phyloP scores from a whole-genome alignment of 1,140 invertebrate species.

The Drosophila bocki region DNA sequence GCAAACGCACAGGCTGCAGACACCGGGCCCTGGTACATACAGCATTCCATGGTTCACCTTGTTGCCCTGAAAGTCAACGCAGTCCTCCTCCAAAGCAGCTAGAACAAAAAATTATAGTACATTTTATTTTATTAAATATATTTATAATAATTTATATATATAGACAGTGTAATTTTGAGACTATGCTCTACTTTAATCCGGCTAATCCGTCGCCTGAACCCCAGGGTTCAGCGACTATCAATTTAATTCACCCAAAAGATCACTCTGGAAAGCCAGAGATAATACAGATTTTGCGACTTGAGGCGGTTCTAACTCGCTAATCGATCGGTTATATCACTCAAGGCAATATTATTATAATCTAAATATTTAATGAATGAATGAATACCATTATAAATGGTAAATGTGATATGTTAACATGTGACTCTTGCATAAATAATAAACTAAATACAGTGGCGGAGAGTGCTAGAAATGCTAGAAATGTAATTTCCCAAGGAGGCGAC shows the following conservation, averaged over 20 bases:
- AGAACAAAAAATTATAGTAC: background rate
- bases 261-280: slow-evolving; percentile 38
- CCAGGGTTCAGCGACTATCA: slow-evolving; percentile 45
- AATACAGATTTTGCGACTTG: slow-evolving; percentile 44
- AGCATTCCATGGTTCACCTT: slow-evolving; percentile 90
- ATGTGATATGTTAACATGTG: background rate
- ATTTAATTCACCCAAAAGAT: slow-evolving; percentile 27
- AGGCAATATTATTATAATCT: background rate
- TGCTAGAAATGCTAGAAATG: background rate
- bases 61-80: slow-evolving; percentile 92
- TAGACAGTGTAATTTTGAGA: background rate
- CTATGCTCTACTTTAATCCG: slow-evolving; percentile 52
- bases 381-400: too few species aligned
- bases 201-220: slow-evolving; percentile 35
- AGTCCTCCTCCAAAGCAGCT: slow-evolving; percentile 90
- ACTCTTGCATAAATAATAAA: slow-evolving; percentile 3
- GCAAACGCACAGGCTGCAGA: slow-evolving; percentile 94
- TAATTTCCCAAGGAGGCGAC: background rate
- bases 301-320: slow-evolving; percentile 6
- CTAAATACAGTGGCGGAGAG: background rate
- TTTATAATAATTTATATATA: background rate
- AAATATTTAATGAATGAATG: background rate
- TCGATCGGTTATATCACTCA: background rate
- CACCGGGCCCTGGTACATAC: slow-evolving; percentile 93
- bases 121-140: background rate